phyloP scores from a whole-genome alignment of 2,113 vertebrate species.

The Caloenas nicobarica region DNA sequence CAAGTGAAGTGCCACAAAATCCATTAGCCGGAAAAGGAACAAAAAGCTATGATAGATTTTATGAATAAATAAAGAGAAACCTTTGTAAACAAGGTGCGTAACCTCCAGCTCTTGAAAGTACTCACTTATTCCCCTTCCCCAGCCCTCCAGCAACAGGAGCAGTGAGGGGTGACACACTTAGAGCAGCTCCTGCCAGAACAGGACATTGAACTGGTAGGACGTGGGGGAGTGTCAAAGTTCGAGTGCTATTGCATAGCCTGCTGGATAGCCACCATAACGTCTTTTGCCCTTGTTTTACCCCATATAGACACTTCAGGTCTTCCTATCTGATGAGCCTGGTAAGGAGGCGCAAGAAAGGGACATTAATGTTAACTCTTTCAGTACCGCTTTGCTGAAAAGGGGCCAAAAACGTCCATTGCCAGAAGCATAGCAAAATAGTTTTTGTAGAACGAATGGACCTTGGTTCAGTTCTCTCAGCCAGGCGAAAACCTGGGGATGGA shows the following conservation, averaged over 20 bases:
- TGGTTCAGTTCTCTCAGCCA: too few species aligned
- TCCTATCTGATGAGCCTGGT: neutral
- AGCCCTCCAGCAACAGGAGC: neutral
- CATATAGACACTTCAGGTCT: neutral
- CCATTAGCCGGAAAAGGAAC: neutral
- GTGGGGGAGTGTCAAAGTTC: neutral
- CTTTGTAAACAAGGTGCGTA: neutral
- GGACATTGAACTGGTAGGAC: neutral
- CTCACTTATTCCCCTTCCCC: neutral
- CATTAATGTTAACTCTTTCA: neutral
- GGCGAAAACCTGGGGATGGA: neutral
- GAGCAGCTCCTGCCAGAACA: neutral
- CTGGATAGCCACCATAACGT: neutral
- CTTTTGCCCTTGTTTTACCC: conserved; percentile 20
- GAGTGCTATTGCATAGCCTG: neutral
- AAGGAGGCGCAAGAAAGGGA: neutral
- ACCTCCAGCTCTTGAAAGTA: neutral
- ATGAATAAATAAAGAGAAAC: neutral
- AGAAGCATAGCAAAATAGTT: neutral
- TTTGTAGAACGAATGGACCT: neutral
- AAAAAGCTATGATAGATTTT: neutral
- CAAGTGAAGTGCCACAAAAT: conserved; percentile 13
- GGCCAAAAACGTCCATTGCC: neutral
- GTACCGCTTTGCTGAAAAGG: neutral
- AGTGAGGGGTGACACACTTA: neutral